These are phyloP conservation scores for Drosophila sproati DNA, from an alignment of 1,140 invertebrate species.

Conservation along the genomic window DNA sequence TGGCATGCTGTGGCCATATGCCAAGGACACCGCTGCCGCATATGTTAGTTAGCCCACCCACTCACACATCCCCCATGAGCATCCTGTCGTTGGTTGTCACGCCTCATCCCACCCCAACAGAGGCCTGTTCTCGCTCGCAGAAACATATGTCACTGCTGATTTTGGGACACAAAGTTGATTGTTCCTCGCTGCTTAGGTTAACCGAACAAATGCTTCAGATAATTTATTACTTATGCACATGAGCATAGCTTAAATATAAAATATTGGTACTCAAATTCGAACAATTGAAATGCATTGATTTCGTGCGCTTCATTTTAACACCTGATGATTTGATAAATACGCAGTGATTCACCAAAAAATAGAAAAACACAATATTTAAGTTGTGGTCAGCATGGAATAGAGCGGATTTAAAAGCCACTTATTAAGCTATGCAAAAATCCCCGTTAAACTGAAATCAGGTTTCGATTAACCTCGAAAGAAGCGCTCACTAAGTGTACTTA, in stretches of 20 bases:
- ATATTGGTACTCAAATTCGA: neutral
- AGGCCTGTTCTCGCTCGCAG: neutral
- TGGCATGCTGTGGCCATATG: conserved; percentile 6
- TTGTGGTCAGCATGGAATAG: neutral
- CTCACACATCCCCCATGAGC: neutral
- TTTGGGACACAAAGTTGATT: neutral
- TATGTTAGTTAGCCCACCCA: conserved; percentile 15
- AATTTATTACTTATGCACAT: neutral
- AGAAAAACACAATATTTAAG: neutral
- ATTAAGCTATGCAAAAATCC: conserved; percentile 12
- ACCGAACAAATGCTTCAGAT: neutral
- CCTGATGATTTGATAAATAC: conserved; percentile 3
- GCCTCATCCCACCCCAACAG: neutral
- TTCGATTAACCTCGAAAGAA: neutral
- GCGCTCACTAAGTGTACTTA: neutral
- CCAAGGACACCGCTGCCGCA: conserved; percentile 18
- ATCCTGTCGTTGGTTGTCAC: neutral
- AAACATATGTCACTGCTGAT: neutral
- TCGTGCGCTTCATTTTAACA: neutral
- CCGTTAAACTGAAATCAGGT: conserved; percentile 3
- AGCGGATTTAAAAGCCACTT: neutral
- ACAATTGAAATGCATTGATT: neutral
- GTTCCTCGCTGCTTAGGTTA: neutral
- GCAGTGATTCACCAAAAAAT: neutral
- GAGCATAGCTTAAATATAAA: too few species aligned